A percentile compares a stretch with the other conserved stretches of the same genome.
These are phyloP conservation scores for Columbina picui DNA, from an alignment of 2,113 vertebrate genomes.

Conservation along the genomic window DNA sequence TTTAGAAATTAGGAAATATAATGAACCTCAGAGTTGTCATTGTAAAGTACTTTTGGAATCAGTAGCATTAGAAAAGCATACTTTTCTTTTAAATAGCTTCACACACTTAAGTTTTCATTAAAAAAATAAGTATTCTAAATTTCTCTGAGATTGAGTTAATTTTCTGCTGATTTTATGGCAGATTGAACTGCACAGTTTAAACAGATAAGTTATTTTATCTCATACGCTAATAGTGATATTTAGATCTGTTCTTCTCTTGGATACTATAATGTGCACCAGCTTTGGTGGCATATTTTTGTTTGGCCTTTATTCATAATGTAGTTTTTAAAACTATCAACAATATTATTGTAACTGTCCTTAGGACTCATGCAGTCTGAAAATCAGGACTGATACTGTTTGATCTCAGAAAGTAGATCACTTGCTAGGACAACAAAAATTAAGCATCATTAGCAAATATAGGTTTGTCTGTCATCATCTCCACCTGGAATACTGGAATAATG, in stretches of 20 bases:
- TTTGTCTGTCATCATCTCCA: neutral
- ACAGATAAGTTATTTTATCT: neutral
- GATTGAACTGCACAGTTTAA: neutral
- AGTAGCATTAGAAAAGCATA: slow-evolving; percentile 7
- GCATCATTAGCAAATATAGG: neutral
- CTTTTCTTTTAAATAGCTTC: slow-evolving; percentile 24
- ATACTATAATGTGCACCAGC: neutral
- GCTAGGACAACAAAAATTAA: neutral
- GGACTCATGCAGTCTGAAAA: neutral
- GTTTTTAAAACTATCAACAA: neutral
- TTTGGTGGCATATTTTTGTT: neutral
- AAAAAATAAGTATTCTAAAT: neutral
- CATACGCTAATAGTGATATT: neutral
- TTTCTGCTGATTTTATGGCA: neutral
- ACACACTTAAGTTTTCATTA: slow-evolving; percentile 18
- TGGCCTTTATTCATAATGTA: neutral
- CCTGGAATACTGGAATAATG: neutral
- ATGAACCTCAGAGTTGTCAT: neutral
- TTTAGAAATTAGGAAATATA: slow-evolving; percentile 66
- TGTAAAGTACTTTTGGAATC: slow-evolving; percentile 41
- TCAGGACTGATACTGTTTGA: neutral
- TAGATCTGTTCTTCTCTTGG: neutral
- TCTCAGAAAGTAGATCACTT: neutral
- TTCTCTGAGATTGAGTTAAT: neutral
- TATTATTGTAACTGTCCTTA: neutral